Conservation (phyloP, 1,140 invertebrate genomes). For the Hydropsyche tenuis region DNA sequence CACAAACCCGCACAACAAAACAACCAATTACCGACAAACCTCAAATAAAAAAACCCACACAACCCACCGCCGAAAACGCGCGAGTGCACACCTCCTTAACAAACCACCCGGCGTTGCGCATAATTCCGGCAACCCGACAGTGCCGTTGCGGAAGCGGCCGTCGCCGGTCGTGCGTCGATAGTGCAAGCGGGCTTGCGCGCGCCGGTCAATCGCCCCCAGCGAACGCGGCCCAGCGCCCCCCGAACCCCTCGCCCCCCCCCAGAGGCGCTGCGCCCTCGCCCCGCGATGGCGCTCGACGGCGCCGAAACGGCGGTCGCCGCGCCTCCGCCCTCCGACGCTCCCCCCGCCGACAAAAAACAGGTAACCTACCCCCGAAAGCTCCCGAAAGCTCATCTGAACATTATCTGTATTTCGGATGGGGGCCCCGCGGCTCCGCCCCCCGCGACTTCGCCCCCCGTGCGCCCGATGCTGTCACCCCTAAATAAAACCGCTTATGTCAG, state of each 20-base stretch:
- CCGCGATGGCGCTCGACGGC: conserved; percentile 17
- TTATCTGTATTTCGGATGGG: background rate
- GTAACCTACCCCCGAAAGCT: background rate
- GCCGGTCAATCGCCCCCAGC: background rate
- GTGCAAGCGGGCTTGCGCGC: no score
- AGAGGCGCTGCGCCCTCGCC: background rate
- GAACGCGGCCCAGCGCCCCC: background rate
- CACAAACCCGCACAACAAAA: no score
- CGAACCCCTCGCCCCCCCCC: background rate
- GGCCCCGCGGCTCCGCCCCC: background rate
- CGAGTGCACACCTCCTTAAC: no score
- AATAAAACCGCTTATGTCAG: background rate
- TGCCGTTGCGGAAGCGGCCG: conserved; percentile 8
- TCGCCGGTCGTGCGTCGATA: background rate
- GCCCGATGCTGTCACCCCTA: background rate
- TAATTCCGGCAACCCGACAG: no score
- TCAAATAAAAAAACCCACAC: no score
- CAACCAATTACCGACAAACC: no score
- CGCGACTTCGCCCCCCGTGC: background rate
- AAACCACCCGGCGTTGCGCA: no score
- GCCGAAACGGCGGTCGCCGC: conserved; percentile 2
- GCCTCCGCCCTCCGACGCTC: background rate
- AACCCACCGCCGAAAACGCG: no score
- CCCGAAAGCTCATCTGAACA: background rate
- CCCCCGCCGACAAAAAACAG: background rate